Conservation (phyloP, 2,888 invertebrate species). For the Zootermopsis nevadensis region DNA sequence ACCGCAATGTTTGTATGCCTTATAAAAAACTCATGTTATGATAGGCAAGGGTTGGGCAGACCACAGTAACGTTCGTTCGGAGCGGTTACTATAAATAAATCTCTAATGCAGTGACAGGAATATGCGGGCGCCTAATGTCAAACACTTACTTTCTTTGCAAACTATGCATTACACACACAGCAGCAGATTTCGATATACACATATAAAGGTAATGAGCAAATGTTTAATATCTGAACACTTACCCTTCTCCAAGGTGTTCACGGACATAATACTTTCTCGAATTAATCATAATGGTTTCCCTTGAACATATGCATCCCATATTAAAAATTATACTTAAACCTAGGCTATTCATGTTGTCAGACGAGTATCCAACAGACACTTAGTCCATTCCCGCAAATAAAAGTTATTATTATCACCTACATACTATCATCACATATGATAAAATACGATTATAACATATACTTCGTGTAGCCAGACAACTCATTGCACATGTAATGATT, state of each 20-base stretch:
- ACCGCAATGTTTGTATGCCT: too few species aligned
- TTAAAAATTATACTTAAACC: slow-evolving; percentile 76
- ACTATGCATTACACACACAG: too few species aligned
- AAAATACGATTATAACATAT: not conserved
- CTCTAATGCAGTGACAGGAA: too few species aligned
- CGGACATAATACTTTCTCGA: slow-evolving; percentile 75
- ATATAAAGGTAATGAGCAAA: too few species aligned
- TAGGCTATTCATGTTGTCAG: slow-evolving; percentile 65
- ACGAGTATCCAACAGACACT: not conserved
- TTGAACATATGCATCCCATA: slow-evolving; percentile 82
- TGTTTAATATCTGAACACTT: slow-evolving; percentile 56
- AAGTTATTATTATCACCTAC: not conserved
- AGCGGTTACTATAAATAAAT: too few species aligned
- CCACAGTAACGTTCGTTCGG: too few species aligned
- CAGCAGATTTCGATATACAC: too few species aligned
- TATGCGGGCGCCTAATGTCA: too few species aligned
- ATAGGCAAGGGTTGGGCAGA: too few species aligned
- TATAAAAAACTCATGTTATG: too few species aligned
- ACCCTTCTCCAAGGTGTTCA: slow-evolving; percentile 83
- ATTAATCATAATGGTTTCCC: slow-evolving; percentile 77
- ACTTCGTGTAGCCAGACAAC: not conserved
- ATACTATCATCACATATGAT: not conserved
- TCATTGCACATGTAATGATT: not conserved
- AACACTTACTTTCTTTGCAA: too few species aligned
- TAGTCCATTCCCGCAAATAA: not conserved